Evolutionary conservation across 2,797 vertebrate species (phyloP).

Genomic region (Molossus alvarezi): DNA sequence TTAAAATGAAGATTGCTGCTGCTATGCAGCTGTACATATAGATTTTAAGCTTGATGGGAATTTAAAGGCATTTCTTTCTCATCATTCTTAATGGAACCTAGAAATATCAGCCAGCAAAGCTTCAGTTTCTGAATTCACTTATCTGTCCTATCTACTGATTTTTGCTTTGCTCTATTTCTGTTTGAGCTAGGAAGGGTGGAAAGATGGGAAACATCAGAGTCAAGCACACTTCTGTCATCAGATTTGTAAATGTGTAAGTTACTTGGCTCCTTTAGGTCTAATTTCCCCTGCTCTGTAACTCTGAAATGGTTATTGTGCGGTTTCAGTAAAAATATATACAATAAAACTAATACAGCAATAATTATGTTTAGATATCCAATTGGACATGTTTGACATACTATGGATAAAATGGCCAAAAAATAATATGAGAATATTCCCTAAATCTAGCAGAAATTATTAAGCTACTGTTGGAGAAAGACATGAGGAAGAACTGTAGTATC

Average conservation of each 20-base stretch:
- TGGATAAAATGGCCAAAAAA: background rate
- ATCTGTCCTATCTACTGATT: background rate
- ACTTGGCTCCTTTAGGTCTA: background rate
- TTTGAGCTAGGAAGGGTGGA: background rate
- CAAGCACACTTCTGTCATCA: background rate
- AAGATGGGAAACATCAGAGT: background rate
- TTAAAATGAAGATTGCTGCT: conserved; percentile 71
- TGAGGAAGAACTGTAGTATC: background rate
- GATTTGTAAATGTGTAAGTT: background rate
- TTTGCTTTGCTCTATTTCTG: background rate
- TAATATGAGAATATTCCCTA: background rate
- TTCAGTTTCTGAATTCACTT: conserved; percentile 20
- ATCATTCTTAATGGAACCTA: conserved; percentile 49
- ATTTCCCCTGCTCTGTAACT: background rate
- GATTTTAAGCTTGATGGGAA: conserved; percentile 74
- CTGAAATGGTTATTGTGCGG: background rate
- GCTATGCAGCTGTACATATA: conserved; percentile 51
- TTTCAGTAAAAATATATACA: background rate
- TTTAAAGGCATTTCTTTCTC: conserved; percentile 67
- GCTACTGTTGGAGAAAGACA: background rate
- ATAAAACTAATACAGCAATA: background rate
- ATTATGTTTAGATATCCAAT: background rate
- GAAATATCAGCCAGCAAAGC: background rate
- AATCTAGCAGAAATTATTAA: background rate
- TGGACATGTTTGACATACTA: background rate